These are phyloP conservation scores for Parotocinclus haroldoi DNA, from an alignment of 2,797 vertebrate genomes.

Conservation along the genomic window DNA sequence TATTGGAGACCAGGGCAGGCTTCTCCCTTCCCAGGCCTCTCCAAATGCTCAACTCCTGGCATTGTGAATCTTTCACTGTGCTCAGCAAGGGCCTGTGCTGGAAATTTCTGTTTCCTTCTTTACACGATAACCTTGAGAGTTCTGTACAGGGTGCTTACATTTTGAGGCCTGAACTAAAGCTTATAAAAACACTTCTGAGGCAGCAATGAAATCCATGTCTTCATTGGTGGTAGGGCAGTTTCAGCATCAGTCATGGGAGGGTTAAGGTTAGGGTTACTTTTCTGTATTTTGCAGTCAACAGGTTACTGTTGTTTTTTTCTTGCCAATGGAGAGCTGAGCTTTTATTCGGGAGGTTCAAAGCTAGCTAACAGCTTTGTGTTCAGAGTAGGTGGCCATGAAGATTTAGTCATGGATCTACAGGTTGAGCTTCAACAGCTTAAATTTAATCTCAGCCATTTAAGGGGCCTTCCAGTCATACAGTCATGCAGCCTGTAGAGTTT, in stretches of 20 bases:
- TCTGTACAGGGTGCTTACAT: constrained; percentile 39
- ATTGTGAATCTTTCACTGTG: constrained; percentile 72
- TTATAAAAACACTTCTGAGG: constrained; percentile 42
- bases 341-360: constrained; percentile 32
- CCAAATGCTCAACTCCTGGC: constrained; percentile 61
- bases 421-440: constrained; percentile 59
- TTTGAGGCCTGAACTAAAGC: constrained; percentile 35
- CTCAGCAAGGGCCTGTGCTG: constrained; percentile 66
- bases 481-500: constrained; percentile 47
- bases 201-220: constrained; percentile 36
- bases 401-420: constrained; percentile 53
- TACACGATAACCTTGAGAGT: constrained; percentile 53
- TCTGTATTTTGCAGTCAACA: constrained; percentile 20
- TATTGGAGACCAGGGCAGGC: constrained; percentile 60
- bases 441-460: constrained; percentile 68
- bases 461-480: constrained; percentile 61
- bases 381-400: background rate
- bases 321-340: constrained; percentile 2
- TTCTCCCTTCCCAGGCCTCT: constrained; percentile 25
- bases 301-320: constrained; percentile 23
- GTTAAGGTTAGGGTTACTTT: no score
- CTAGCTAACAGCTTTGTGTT: constrained; percentile 40
- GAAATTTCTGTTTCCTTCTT: constrained; percentile 70
- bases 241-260: constrained; percentile 17
- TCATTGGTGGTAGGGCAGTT: constrained; percentile 36